Percentiles rank a stretch among this genome's conserved stretches.
Conservation (phyloP, 1,140 invertebrate species). For the Eupristina koningsbergeri region DNA sequence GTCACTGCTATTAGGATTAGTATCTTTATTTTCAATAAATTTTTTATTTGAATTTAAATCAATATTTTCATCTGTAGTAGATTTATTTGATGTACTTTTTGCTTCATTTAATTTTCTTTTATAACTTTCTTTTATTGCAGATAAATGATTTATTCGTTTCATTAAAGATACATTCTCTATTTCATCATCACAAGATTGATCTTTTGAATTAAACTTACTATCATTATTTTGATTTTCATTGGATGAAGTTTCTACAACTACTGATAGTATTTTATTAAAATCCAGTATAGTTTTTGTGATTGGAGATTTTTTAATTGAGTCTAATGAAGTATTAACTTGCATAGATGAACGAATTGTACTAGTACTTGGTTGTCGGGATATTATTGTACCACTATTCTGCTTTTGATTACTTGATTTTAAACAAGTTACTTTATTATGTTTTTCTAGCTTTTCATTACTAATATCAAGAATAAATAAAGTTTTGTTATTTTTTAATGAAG, state of each 20-base stretch:
- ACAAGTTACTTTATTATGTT: not conserved
- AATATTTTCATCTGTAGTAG: not conserved
- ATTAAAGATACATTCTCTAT: constrained; percentile 42
- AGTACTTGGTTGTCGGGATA: constrained; percentile 39
- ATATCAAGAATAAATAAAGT: not conserved
- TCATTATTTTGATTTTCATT: constrained; percentile 5
- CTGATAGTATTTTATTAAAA: constrained; percentile 41
- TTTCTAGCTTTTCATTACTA: not conserved
- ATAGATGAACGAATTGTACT: constrained; percentile 56
- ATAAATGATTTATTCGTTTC: constrained; percentile 49
- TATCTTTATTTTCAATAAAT: not conserved
- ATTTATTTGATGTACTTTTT: not conserved
- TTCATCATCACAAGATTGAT: constrained; percentile 39
- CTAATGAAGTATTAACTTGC: constrained; percentile 63
- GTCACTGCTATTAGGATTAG: constrained; percentile 19
- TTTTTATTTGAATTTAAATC: constrained; percentile 1
- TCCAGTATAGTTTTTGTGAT: constrained; percentile 38
- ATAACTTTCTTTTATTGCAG: not conserved
- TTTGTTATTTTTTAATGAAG: not conserved
- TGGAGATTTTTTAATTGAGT: constrained; percentile 51
- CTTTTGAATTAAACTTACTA: constrained; percentile 17
- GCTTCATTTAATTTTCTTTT: constrained; percentile 1
- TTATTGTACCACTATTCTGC: not conserved
- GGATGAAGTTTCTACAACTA: constrained; percentile 22
- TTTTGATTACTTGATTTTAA: constrained; percentile 30